Percentiles rank a stretch among this genome's conserved stretches.
These are phyloP conservation scores for Coranthus polyacanthus DNA, from an alignment of 2,797 vertebrate genomes.

Conservation along the genomic window DNA sequence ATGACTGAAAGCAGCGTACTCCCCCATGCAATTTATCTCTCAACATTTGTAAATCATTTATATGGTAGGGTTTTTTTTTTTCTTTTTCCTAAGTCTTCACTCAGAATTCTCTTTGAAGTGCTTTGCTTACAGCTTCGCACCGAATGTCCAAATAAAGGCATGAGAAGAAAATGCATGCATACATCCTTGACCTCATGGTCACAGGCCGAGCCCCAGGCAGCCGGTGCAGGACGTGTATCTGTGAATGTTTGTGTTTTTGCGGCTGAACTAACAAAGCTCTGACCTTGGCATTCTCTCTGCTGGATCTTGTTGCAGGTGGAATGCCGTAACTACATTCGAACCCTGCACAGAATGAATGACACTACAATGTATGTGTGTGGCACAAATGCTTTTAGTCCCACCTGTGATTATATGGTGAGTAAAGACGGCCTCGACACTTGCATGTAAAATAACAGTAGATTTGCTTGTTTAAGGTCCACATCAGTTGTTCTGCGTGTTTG, in stretches of 20 bases:
- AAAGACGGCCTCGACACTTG: not conserved
- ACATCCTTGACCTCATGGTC: constrained; percentile 62
- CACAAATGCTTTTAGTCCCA: constrained; percentile 87
- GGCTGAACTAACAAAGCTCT: constrained; percentile 70
- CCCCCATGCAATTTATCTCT: constrained; percentile 36
- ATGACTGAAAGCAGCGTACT: constrained; percentile 26
- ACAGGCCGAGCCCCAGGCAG: constrained; percentile 27
- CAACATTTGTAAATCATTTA: constrained; percentile 69
- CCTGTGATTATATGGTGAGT: constrained; percentile 86
- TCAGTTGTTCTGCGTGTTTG: not conserved
- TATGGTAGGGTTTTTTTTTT: constrained; percentile 23
- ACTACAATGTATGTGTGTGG: constrained; percentile 84
- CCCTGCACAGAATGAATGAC: constrained; percentile 81
- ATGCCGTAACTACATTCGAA: constrained; percentile 88
- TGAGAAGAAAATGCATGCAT: constrained; percentile 33
- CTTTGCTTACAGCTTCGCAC: constrained; percentile 34
- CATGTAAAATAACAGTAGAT: not conserved
- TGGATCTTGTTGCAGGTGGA: constrained; percentile 84
- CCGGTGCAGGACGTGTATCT: constrained; percentile 7
- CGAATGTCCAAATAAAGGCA: constrained; percentile 70
- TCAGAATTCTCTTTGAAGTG: constrained; percentile 57
- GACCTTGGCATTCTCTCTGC: constrained; percentile 68
- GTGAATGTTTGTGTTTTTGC: constrained; percentile 63
- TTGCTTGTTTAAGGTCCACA: not conserved
- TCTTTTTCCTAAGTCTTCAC: constrained; percentile 37